These are phyloP conservation scores for Drosophila formosana DNA, from an alignment of 2,888 invertebrate genomes.

Conservation along the genomic window DNA sequence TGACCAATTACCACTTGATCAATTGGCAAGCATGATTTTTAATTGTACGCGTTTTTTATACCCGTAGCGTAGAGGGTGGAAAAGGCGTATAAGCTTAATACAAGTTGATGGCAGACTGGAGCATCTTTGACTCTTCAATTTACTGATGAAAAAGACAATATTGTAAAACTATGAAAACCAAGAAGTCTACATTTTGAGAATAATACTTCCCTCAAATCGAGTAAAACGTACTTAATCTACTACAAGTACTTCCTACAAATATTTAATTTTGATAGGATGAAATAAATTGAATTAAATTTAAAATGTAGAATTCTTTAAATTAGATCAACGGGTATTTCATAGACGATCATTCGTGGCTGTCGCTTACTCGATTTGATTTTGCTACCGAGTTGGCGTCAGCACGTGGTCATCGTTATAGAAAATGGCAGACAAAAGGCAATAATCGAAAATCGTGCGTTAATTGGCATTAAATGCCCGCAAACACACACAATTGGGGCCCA, in stretches of 20 bases:
- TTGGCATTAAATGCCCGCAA: slow-evolving; percentile 63
- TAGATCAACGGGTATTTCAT: background rate
- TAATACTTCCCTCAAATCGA: too few relatives aligned
- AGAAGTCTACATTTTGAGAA: too few relatives aligned
- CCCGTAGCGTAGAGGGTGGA: background rate
- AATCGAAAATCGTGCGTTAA: slow-evolving; percentile 69
- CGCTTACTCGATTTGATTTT: background rate
- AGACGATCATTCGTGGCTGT: background rate
- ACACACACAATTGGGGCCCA: slow-evolving; percentile 25
- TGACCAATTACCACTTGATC: slow-evolving; percentile 24
- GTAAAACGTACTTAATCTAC: too few relatives aligned
- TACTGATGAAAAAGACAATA: too few relatives aligned
- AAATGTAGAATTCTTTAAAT: too few relatives aligned
- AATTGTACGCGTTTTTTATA: background rate
- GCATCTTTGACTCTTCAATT: too few relatives aligned
- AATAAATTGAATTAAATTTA: too few relatives aligned
- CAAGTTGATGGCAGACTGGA: background rate
- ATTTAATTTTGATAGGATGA: too few relatives aligned
- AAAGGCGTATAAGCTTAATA: background rate
- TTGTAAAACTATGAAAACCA: too few relatives aligned
- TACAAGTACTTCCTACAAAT: too few relatives aligned
- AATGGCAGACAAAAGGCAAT: slow-evolving; percentile 37
- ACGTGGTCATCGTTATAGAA: slow-evolving; percentile 23
- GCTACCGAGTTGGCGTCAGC: slow-evolving; percentile 28
- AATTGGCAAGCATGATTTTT: slow-evolving; percentile 20